Evolutionary conservation across 2,888 invertebrate species (phyloP).

Genomic region (Eulithis prunata): DNA sequence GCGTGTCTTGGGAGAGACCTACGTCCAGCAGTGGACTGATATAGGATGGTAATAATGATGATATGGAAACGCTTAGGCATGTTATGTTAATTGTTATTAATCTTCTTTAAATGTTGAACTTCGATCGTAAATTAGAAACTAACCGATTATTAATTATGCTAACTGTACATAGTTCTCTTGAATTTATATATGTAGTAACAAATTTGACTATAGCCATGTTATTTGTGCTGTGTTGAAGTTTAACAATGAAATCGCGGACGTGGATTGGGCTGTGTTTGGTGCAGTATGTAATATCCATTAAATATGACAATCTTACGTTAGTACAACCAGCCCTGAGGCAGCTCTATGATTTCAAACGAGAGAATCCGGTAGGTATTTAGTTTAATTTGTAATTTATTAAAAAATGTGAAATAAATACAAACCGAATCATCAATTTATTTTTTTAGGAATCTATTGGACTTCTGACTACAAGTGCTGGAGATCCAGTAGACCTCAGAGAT

Average conservation of each 20-base stretch:
- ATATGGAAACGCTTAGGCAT: no score
- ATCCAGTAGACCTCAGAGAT: slow-evolving; percentile 88
- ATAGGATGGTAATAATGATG: no score
- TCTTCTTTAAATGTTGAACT: no score
- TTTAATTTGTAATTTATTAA: no score
- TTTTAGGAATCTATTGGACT: slow-evolving; percentile 53
- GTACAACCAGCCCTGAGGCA: slow-evolving; percentile 31
- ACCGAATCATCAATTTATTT: background rate
- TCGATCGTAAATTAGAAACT: no score
- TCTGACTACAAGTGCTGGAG: slow-evolving; percentile 88
- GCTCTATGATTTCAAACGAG: slow-evolving; percentile 34
- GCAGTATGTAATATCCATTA: slow-evolving; percentile 6
- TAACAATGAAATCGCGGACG: slow-evolving; percentile 7
- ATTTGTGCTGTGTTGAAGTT: slow-evolving; percentile 7
- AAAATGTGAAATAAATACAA: no score
- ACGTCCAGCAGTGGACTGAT: no score
- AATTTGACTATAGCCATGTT: background rate
- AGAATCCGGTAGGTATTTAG: slow-evolving; percentile 32
- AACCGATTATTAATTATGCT: background rate
- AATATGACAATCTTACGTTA: slow-evolving; percentile 21
- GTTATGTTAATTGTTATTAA: no score
- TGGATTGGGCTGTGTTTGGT: slow-evolving; percentile 12
- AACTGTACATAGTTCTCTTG: background rate
- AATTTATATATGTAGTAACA: slow-evolving; percentile 4
- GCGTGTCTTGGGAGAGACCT: no score